A percentile compares a stretch with the other conserved stretches of the same genome.
Evolutionary conservation across 2,113 vertebrate species (phyloP).

Genomic region (Morone saxatilis): DNA sequence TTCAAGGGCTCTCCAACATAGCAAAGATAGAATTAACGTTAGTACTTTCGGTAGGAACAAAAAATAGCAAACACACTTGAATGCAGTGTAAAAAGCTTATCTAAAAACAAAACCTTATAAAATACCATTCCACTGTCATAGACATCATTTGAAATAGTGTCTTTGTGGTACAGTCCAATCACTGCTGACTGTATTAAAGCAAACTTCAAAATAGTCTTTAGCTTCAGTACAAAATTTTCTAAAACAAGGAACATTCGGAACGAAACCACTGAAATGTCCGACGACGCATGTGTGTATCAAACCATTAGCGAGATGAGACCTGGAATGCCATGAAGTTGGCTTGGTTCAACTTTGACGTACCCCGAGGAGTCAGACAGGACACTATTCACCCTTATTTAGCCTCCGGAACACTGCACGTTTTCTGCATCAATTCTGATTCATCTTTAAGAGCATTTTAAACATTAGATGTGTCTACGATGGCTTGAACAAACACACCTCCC

Average conservation of each 20-base stretch:
- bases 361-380: conserved; percentile 29
- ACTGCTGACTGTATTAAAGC: conserved; percentile 73
- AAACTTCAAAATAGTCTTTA: conserved; percentile 79
- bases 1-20: conserved; percentile 89
- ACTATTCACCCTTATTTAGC: not conserved
- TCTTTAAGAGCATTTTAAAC: conserved; percentile 29
- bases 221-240: conserved; percentile 71
- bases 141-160: conserved; percentile 80
- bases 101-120: conserved; percentile 84
- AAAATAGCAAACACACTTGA: conserved; percentile 88
- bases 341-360: conserved; percentile 22
- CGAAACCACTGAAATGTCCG: conserved; percentile 47
- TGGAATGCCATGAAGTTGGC: conserved; percentile 71
- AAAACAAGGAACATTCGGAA: conserved; percentile 67
- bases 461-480: conserved; percentile 25
- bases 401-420: conserved; percentile 1
- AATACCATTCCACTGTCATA: conserved; percentile 86
- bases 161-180: conserved; percentile 75
- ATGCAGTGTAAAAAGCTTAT: conserved; percentile 81
- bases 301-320: conserved; percentile 50
- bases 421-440: not conserved
- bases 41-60: conserved; percentile 85
- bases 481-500: conserved; percentile 55
- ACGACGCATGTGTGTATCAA: not conserved
- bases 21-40: conserved; percentile 87